Conservation (phyloP, 2,113 vertebrate species). For the Phylloscopus trochilus region DNA sequence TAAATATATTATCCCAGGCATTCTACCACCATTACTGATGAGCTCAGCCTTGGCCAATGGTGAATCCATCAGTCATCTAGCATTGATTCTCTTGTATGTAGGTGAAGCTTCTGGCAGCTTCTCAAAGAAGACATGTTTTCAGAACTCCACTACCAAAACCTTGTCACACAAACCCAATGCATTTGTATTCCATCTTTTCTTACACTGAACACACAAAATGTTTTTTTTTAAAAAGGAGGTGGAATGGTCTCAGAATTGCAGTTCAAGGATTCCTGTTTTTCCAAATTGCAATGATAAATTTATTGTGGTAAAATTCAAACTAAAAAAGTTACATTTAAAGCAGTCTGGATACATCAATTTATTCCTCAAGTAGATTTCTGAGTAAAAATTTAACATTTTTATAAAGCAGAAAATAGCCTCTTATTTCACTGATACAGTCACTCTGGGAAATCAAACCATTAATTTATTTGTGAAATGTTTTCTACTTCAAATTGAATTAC, state of each 20-base stretch:
- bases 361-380: neutral
- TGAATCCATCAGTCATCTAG: neutral
- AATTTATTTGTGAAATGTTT: neutral
- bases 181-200: neutral
- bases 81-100: rapidly evolving
- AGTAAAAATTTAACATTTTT: neutral
- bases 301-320: neutral
- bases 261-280: neutral
- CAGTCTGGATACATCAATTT: neutral
- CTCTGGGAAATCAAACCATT: neutral
- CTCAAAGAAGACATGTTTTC: neutral
- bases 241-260: neutral
- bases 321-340: neutral
- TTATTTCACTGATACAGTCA: neutral
- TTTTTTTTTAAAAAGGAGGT: neutral
- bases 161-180: neutral
- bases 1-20: neutral
- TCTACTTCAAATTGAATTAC: neutral
- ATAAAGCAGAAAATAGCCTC: neutral
- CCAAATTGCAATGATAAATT: neutral
- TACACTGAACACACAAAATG: neutral
- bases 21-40: neutral
- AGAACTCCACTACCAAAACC: neutral
- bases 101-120: neutral
- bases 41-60: neutral